Conservation (phyloP, 2,888 invertebrate genomes). For the Drosophila engyochracea region DNA sequence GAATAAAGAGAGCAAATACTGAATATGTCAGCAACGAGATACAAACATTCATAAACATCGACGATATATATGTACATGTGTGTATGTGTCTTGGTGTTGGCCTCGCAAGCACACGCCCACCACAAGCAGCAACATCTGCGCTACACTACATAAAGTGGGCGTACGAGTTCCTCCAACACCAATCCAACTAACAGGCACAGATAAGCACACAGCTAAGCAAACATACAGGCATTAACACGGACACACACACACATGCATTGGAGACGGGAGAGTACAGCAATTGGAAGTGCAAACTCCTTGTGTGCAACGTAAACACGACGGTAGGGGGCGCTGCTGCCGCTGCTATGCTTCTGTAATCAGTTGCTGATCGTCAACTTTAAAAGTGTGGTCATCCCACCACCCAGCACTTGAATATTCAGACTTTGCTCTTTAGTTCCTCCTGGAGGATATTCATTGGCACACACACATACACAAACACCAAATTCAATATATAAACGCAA, state of each 20-base stretch:
- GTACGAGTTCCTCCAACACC: constrained; percentile 59
- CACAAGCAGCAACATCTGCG: constrained; percentile 60
- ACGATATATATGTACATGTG: constrained; percentile 3
- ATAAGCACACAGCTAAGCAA: constrained; percentile 53
- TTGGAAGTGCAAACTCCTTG: constrained; percentile 46
- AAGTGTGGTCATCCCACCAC: constrained; percentile 39
- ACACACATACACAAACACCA: constrained; percentile 13
- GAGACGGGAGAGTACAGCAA: constrained; percentile 15
- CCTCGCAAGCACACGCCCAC: constrained; percentile 54
- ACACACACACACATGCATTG: constrained; percentile 8
- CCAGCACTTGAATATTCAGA: constrained; percentile 17
- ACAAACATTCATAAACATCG: constrained; percentile 9
- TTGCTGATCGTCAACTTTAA: constrained; percentile 41
- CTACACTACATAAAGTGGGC: constrained; percentile 64
- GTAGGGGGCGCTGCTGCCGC: constrained; percentile 15
- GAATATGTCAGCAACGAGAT: constrained; percentile 19
- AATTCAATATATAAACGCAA: constrained; percentile 8
- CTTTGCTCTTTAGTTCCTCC: constrained; percentile 35
- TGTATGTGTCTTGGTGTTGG: constrained; percentile 24
- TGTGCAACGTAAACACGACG: constrained; percentile 34
- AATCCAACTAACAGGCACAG: constrained; percentile 28
- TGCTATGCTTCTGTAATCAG: constrained; percentile 39
- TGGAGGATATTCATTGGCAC: constrained; percentile 45
- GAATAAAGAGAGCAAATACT: constrained; percentile 13
- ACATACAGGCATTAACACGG: constrained; percentile 21